Evolutionary conservation across 2,113 vertebrate genomes (phyloP), one percentile per base, ranked within the genome.

Genomic region (Pithys albifrons): DNA sequence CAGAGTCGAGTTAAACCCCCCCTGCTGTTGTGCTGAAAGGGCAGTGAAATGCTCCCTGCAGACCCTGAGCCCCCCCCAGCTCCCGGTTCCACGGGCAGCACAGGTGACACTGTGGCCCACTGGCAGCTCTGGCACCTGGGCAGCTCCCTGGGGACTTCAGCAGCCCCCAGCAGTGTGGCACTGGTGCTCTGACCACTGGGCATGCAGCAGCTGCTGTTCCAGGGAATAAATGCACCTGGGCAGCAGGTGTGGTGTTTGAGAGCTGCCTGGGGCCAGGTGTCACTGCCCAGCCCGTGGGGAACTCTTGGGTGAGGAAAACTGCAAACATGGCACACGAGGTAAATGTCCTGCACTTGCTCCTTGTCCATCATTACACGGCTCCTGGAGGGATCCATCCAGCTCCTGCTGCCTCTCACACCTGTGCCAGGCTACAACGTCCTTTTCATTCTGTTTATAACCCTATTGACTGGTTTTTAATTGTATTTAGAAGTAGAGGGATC

Each of bases 401-500:
- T 92, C 59, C 70, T 39, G 7, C 51, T 0, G 2, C 70, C 74
- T 66, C 10, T 70, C 80, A 51, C 55, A 33, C 70, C 74, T 66
- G 12, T 70, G 76, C 46, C 55, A 33, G 85, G 57, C 52, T 78
- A 8, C 70, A 39, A 18, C 0, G 1, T 17, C 67, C 64, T 70
- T 64, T 86, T 51, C 27, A 43, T 88, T 73, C 58, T 91, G 62
- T 57, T 65, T 12, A 14, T 62, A 92, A 39, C 72, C 51, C 20
- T 70, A 1, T 74, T 62, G 33, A 16, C 51, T 84, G 51, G 46
- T 7, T 74, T 89, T 69, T 69, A 75, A 67, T 57, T 71, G 46
- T 66, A 27, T 48, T 39, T 86, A 58, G 51, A 85, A 83, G 54
- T 45, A 57, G 78, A 90, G 55, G 58, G 71, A 88, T 95, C 79